Percentiles rank a stretch among this genome's conserved stretches.
phyloP scores from a whole-genome alignment of 2,113 vertebrate genomes.

The Symphodus melops region DNA sequence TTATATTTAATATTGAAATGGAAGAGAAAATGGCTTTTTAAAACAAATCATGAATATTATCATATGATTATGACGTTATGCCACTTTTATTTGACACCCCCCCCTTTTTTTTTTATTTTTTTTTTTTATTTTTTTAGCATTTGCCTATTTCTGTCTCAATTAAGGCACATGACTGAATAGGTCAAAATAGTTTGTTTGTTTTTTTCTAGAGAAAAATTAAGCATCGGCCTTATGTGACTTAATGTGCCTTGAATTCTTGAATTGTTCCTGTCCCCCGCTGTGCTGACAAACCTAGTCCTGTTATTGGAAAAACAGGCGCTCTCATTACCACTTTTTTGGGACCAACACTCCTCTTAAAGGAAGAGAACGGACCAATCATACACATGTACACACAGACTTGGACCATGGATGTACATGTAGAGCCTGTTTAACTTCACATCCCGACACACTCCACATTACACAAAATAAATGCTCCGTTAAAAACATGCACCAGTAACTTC shows the following conservation, averaged over 20 bases:
- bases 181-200: slow-evolving; percentile 17
- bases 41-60: background rate
- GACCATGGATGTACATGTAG: background rate
- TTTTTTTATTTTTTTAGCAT: slow-evolving; percentile 13
- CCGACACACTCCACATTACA: slow-evolving; percentile 27
- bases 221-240: slow-evolving; percentile 87
- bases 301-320: slow-evolving; percentile 1
- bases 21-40: background rate
- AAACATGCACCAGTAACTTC: slow-evolving; percentile 14
- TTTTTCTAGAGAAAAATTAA: slow-evolving; percentile 52
- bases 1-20: background rate
- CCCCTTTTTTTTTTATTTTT: too few relatives aligned
- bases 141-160: background rate
- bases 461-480: background rate
- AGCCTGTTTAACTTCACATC: slow-evolving; percentile 16
- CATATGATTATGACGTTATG: background rate
- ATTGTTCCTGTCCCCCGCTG: slow-evolving; percentile 28
- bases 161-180: slow-evolving; percentile 1
- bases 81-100: slow-evolving; percentile 9
- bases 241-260: slow-evolving; percentile 91
- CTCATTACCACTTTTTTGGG: slow-evolving; percentile 30
- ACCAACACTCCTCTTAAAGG: slow-evolving; percentile 24
- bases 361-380: slow-evolving; percentile 62
- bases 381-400: background rate
- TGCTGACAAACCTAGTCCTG: slow-evolving; percentile 13